A percentile compares a stretch with the other conserved stretches of the same genome.
phyloP scores from a whole-genome alignment of 2,113 vertebrate genomes.

The Gadus macrocephalus region DNA sequence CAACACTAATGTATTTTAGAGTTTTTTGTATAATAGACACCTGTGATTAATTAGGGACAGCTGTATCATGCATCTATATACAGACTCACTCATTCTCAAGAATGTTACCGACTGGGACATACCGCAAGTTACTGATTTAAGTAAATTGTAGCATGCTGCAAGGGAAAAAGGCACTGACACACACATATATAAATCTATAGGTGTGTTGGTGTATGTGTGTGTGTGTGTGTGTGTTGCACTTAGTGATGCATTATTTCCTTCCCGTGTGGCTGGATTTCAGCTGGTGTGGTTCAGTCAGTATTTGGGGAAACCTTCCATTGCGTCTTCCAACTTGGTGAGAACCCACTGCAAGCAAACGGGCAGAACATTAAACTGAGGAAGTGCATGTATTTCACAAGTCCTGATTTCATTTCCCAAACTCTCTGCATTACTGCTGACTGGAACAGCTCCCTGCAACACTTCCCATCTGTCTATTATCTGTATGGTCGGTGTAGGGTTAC shows the following conservation, averaged over 20 bases:
- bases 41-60: background rate
- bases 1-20: too few species aligned
- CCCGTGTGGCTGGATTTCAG: background rate
- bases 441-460: too few species aligned
- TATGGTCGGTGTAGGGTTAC: constrained; percentile 60
- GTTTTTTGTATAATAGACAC: too few species aligned
- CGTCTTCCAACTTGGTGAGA: constrained; percentile 87
- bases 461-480: too few species aligned
- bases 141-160: constrained; percentile 48
- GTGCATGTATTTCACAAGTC: too few species aligned
- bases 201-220: constrained; percentile 6
- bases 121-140: constrained; percentile 22
- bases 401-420: too few species aligned
- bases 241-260: background rate
- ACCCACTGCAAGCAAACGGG: constrained; percentile 80
- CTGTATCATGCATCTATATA: background rate
- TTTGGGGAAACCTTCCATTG: constrained; percentile 82
- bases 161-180: constrained; percentile 70
- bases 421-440: too few species aligned
- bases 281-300: constrained; percentile 38
- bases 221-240: background rate
- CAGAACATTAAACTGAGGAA: too few species aligned
- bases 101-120: constrained; percentile 13
- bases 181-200: background rate
- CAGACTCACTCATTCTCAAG: background rate